These are phyloP conservation scores for Pollenia amentaria DNA, from an alignment of 2,888 invertebrate species.

Conservation along the genomic window DNA sequence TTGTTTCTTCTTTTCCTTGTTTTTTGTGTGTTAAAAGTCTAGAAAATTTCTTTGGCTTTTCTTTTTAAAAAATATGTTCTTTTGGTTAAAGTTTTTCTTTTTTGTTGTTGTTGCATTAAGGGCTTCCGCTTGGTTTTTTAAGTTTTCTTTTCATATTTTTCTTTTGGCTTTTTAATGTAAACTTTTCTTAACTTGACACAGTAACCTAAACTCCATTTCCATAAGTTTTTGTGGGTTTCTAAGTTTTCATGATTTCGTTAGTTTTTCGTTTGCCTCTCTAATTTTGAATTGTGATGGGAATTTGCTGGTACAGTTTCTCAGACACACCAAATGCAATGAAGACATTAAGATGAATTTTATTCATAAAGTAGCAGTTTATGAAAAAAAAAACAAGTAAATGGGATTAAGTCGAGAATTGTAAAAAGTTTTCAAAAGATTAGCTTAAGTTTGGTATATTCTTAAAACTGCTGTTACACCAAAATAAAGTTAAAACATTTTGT, in stretches of 20 bases:
- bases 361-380: conserved; percentile 9
- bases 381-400: neutral
- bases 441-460: neutral
- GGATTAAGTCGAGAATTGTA: neutral
- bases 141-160: neutral
- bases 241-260: neutral
- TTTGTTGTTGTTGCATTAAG: conserved; percentile 2
- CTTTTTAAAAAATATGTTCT: neutral
- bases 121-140: conserved; percentile 25
- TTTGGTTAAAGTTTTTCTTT: neutral
- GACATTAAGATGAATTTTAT: conserved; percentile 11
- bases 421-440: neutral
- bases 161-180: conserved; percentile 7
- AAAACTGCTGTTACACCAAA: too few species aligned
- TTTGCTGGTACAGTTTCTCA: conserved; percentile 7
- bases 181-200: conserved; percentile 56
- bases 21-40: neutral
- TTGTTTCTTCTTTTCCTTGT: neutral
- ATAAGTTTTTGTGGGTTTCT: conserved; percentile 26
- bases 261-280: neutral
- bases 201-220: conserved; percentile 43
- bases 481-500: too few species aligned
- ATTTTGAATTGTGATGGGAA: conserved; percentile 34
- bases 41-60: conserved; percentile 23
- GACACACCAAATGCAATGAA: conserved; percentile 25